Evolutionary conservation across 2,888 invertebrate species (phyloP), one percentile per base, ranked within the genome.

Genomic region (Scaptomyza flava): DNA sequence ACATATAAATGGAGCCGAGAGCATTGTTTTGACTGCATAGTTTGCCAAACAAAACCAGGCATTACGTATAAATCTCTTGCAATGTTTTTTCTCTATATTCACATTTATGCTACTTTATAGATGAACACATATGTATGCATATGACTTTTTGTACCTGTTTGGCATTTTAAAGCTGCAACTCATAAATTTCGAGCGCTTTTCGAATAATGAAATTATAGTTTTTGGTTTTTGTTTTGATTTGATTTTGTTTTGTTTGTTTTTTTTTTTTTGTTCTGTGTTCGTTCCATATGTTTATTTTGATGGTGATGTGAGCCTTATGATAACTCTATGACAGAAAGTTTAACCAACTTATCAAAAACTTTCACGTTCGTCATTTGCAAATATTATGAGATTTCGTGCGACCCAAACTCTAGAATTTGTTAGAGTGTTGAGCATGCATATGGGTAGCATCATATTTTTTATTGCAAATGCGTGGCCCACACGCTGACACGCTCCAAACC

Each of bases 341-440:
- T 46, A 2, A 34, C 27, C 9, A 54, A 86, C 87, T 85, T 85
- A 77, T 73, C 74, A 81, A 85, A 85, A 85, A 85, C 87, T 85
- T 86, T 74, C 84, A 85, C 84, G 84, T 85, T 81, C 87, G 79
- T 85, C 88, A 85, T 85, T 85, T 85, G 88, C 88, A 83, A 88
- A 86, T 88, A 88, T 83, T 82, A 84, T 80, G 87, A 80, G 81
- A 72, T 82, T 82, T 72, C 69, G 73, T 78, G 82, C 66, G 59
- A 68, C 60, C 53, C 68, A 66, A 66, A 70, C 63, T 75, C 58
- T 56, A 56, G 75, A 77, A 73, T 59, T 75, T 77, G 78, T 73
- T 72, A 64, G 73, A 68, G 64, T 65, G 75, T 75, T 63, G 63
- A 64, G 62, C 75, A 74, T 77, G 79, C 75, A 77, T 77, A 71